phyloP scores from a whole-genome alignment of 2,113 vertebrate genomes.

The Oncorhynchus gorbuscha region DNA sequence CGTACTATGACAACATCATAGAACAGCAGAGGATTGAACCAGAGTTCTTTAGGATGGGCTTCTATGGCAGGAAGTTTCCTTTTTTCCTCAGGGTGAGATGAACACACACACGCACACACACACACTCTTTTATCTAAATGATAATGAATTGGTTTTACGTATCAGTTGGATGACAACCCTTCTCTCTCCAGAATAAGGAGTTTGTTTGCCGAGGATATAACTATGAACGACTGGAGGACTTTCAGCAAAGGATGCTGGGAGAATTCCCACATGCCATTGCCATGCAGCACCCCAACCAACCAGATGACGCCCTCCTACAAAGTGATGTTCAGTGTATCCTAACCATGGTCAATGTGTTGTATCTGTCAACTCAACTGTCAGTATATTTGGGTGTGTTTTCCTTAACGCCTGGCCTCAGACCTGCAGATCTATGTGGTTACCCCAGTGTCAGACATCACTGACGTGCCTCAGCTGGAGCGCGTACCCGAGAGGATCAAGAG shows the following conservation, averaged over 20 bases:
- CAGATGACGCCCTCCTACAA: slow-evolving; percentile 92
- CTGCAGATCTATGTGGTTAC: slow-evolving; percentile 95
- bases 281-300: slow-evolving; percentile 98
- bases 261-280: slow-evolving; percentile 98
- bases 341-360: background rate
- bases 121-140: background rate
- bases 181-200: slow-evolving; percentile 87
- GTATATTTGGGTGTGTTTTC: slow-evolving; percentile 34
- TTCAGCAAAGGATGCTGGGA: slow-evolving; percentile 97
- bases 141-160: background rate
- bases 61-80: slow-evolving; percentile 97
- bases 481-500: slow-evolving; percentile 98
- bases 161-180: background rate
- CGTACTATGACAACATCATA: slow-evolving; percentile 97
- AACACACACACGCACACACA: background rate
- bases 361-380: slow-evolving; percentile 6
- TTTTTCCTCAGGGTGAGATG: slow-evolving; percentile 87
- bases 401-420: slow-evolving; percentile 71
- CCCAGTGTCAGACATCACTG: slow-evolving; percentile 91
- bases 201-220: slow-evolving; percentile 97
- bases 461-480: slow-evolving; percentile 93
- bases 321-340: slow-evolving; percentile 98
- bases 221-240: slow-evolving; percentile 96
- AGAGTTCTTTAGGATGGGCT: slow-evolving; percentile 96
- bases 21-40: slow-evolving; percentile 96